Base-by-base conservation (phyloP, 2,797 vertebrate species). In the Artibeus lituratus region DNA sequence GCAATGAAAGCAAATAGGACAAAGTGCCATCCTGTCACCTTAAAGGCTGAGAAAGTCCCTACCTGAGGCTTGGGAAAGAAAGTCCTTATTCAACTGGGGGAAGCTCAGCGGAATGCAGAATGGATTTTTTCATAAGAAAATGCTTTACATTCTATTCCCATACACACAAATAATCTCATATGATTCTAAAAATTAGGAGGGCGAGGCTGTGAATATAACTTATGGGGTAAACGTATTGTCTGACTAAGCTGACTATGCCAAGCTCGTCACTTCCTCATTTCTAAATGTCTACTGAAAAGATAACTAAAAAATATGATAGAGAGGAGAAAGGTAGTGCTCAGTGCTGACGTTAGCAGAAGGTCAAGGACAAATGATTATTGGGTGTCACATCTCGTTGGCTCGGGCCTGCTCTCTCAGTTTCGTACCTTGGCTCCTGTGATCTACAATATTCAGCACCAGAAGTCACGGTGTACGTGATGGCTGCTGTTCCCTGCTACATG, bases 241-340 rank as follows among this genome's bases (percentile, higher is more conserved):
- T 65, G 42, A 32, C 51, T 37, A 59, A 10, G 21, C 10, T 39
- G 22, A 88, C 59, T 73, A 86, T 44, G 44, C 67, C 55, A 91
- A 92, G 47, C 3, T 77, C 21, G 4, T 9, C 53, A 37, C 3
- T 65, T 83, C 37, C 65, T 73, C 21, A 59, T 59, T 49, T 59
- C 80, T 93, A 88, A 76, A 78, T 73, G 35, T 73, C 85, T 78
- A 90, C 67, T 73, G 37, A 90, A 95, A 80, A 77, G 67, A 69
- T 62, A 77, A 87, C 72, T 77, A 47, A 69, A 65, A 85, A 90
- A 57, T 35, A 42, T 18, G 12, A 44, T 10, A 35, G 78, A 24
- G 29, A 42, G 26, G 42, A 92, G 22, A 39, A 97, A 77, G 24
- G 65, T 16, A 76, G 32, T 11, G 51, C 53, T 42, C 80, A 22